Percentiles rank a stretch among this genome's conserved stretches.
Evolutionary conservation across 53 echinoderm and acorn worm genomes (phyloP).

Genomic region (Paelopatides confundens): DNA sequence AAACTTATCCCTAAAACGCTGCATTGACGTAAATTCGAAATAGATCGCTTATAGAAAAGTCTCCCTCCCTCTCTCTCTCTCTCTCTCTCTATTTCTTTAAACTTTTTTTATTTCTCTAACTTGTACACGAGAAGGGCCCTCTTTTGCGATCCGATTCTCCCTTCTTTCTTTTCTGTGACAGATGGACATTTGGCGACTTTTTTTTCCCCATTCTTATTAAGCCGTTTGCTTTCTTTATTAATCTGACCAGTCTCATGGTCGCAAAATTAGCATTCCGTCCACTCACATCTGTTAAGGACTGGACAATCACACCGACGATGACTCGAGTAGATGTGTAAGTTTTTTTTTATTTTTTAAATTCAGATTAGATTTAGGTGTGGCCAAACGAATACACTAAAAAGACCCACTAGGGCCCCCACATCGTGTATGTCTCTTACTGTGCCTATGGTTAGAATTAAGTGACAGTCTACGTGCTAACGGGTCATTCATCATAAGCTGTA

Average conservation of each 20-base stretch:
- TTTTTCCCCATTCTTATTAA: neutral
- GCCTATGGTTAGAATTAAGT: constrained; percentile 43
- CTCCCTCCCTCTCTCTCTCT: neutral
- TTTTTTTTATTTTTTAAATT: too few relatives aligned
- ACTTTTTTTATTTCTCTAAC: neutral
- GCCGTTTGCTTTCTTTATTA: neutral
- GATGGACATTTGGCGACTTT: neutral
- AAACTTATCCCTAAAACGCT: constrained; percentile 6
- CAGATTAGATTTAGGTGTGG: constrained; percentile 41
- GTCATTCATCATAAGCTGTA: constrained; percentile 31
- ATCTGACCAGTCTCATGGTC: neutral
- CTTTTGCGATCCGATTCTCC: neutral
- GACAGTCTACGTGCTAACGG: constrained; percentile 34
- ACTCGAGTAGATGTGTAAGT: constrained; percentile 1
- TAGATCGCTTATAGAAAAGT: neutral
- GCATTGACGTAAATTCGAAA: constrained; percentile 14
- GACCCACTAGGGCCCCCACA: constrained; percentile 25
- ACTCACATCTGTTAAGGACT: constrained; percentile 8
- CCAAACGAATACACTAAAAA: neutral
- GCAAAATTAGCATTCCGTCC: constrained; percentile 31
- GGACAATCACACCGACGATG: neutral
- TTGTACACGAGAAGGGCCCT: neutral
- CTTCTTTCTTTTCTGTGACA: neutral
- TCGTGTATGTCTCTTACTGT: constrained; percentile 17
- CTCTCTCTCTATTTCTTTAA: neutral